Percentiles rank a stretch among this genome's conserved stretches.
Conservation (phyloP, 2,888 invertebrate species). For the Iselma pallidipennis region DNA sequence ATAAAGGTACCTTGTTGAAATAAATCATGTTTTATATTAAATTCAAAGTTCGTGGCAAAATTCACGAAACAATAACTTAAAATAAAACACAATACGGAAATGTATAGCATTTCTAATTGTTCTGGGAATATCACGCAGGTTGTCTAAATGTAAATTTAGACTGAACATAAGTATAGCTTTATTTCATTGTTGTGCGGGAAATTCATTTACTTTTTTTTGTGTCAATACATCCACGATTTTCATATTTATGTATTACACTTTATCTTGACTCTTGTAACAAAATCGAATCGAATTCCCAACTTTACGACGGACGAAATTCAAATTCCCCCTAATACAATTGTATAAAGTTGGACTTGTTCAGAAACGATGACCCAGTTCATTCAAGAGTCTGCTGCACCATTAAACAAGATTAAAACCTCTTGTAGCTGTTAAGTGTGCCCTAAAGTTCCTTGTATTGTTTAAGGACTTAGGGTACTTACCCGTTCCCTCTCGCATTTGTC, state of each 20-base stretch:
- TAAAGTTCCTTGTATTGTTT: conserved; percentile 21
- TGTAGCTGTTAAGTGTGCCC: conserved; percentile 36
- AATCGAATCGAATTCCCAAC: not conserved
- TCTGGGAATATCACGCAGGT: not conserved
- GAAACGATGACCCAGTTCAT: conserved; percentile 31
- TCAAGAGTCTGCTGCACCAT: conserved; percentile 40
- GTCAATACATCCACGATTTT: not conserved
- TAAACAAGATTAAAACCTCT: conserved; percentile 48
- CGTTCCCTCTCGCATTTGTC: not conserved
- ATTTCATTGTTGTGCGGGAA: not conserved
- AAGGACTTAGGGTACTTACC: conserved; percentile 10
- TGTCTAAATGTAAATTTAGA: not conserved
- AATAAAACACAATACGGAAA: not conserved
- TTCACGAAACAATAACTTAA: not conserved
- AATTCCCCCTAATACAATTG: conserved; percentile 3
- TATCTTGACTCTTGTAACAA: not conserved
- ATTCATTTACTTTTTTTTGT: not conserved
- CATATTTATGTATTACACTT: not conserved
- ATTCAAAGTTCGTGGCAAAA: not conserved
- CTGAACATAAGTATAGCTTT: not conserved
- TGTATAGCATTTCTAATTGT: not conserved
- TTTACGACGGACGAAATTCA: not conserved
- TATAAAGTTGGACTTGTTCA: conserved; percentile 11
- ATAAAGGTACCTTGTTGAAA: too few species aligned
- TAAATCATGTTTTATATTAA: too few species aligned